phyloP scores from a whole-genome alignment of 2,113 vertebrate species.

The Pelobates fuscus region DNA sequence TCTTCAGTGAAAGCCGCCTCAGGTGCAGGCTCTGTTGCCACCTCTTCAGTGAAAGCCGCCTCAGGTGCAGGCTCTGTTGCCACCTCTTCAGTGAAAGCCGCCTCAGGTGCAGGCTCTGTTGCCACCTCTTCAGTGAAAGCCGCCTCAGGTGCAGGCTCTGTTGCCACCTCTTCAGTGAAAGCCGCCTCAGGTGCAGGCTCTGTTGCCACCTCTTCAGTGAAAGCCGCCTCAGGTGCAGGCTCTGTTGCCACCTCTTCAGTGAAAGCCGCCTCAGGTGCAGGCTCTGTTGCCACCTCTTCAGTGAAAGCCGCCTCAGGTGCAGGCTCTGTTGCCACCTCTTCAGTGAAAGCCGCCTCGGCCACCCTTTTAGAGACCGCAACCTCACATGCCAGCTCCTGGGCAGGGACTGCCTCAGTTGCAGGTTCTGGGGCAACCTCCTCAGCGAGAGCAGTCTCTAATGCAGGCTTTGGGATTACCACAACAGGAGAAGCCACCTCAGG shows the following conservation, averaged over 20 bases:
- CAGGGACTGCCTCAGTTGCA: too few species aligned
- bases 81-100: background rate
- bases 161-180: constrained; percentile 30
- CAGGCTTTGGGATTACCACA: constrained; percentile 53
- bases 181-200: too few species aligned
- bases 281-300: background rate
- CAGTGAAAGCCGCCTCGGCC: accelerated
- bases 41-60: background rate
- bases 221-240: background rate
- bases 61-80: background rate
- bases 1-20: constrained; percentile 16
- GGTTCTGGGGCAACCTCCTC: background rate
- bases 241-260: constrained; percentile 17
- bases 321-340: background rate
- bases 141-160: constrained; percentile 34
- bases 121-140: background rate
- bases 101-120: background rate
- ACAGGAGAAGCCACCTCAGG: constrained; percentile 64
- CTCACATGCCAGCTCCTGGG: background rate
- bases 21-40: background rate
- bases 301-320: background rate
- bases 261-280: constrained; percentile 23
- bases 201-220: background rate
- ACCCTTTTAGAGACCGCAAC: background rate
- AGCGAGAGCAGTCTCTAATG: background rate